A percentile compares a stretch with the other conserved stretches of the same genome.
phyloP scores from a whole-genome alignment of 2,888 invertebrate genomes.

The Altica lythri region DNA sequence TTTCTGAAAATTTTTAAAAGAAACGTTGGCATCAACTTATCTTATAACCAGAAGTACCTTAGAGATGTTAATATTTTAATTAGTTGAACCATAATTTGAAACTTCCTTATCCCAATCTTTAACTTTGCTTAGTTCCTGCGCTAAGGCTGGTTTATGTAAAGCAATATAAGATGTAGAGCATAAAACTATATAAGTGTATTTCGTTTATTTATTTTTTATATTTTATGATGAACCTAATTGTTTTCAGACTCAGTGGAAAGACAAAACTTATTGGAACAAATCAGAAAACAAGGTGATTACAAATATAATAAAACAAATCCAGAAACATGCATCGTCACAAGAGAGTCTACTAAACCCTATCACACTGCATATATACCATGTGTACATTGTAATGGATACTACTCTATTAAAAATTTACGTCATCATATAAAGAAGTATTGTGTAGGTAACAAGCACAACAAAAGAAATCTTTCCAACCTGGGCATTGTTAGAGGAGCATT shows the following conservation, averaged over 20 bases:
- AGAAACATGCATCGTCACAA: not conserved
- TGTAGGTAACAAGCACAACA: not conserved
- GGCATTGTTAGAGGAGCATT: not conserved
- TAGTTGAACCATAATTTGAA: too few relatives aligned
- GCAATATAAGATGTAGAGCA: too few relatives aligned
- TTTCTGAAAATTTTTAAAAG: too few relatives aligned
- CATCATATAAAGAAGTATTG: slow-evolving; percentile 1
- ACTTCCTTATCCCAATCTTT: too few relatives aligned
- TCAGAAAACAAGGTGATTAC: not conserved
- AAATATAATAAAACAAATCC: not conserved
- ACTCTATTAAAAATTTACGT: not conserved
- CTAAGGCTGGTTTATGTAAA: too few relatives aligned
- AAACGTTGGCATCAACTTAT: too few relatives aligned
- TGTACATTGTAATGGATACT: not conserved
- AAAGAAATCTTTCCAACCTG: not conserved
- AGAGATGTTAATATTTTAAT: too few relatives aligned
- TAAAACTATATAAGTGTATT: too few relatives aligned
- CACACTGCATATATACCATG: not conserved
- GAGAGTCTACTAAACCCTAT: not conserved
- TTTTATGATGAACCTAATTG: too few relatives aligned
- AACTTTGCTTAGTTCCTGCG: too few relatives aligned
- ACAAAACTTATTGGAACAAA: not conserved
- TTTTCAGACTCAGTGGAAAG: not conserved
- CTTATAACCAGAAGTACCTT: too few relatives aligned
- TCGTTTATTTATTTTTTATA: too few relatives aligned